Evolutionary conservation across 1,140 invertebrate genomes (phyloP).

Genomic region (Stegodyphus dumicola): DNA sequence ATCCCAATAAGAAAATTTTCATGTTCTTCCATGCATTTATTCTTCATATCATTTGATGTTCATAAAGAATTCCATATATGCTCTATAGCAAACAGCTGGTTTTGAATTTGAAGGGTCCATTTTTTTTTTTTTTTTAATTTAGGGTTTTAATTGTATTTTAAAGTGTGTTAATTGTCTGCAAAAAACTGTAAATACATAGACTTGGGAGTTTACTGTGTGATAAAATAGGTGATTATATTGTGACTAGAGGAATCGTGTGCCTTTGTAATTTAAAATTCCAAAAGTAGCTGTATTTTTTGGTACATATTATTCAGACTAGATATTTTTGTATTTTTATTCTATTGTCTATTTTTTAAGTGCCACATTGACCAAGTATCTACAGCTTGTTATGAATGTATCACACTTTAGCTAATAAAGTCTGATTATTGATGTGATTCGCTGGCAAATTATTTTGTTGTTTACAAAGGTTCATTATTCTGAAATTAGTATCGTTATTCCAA

Average conservation of each 20-base stretch:
- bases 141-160: not conserved
- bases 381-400: conserved; percentile 35
- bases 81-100: conserved; percentile 14
- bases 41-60: not conserved
- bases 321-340: not conserved
- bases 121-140: conserved; percentile 1
- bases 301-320: conserved; percentile 5
- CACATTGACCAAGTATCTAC: conserved; percentile 32
- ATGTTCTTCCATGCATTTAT: not conserved
- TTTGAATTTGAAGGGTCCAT: conserved; percentile 29
- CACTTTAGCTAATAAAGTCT: conserved; percentile 52
- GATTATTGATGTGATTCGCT: not conserved
- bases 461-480: no score
- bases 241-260: not conserved
- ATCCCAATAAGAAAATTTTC: not conserved
- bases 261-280: not conserved
- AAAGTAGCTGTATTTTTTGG: not conserved
- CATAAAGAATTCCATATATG: not conserved
- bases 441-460: no score
- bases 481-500: no score
- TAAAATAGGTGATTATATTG: conserved; percentile 3
- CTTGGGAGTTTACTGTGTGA: conserved; percentile 15
- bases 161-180: not conserved
- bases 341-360: conserved; percentile 32
- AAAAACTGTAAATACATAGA: not conserved